These are phyloP conservation scores for Ophiodon elongatus DNA, from an alignment of 2,113 vertebrate genomes.

Conservation along the genomic window DNA sequence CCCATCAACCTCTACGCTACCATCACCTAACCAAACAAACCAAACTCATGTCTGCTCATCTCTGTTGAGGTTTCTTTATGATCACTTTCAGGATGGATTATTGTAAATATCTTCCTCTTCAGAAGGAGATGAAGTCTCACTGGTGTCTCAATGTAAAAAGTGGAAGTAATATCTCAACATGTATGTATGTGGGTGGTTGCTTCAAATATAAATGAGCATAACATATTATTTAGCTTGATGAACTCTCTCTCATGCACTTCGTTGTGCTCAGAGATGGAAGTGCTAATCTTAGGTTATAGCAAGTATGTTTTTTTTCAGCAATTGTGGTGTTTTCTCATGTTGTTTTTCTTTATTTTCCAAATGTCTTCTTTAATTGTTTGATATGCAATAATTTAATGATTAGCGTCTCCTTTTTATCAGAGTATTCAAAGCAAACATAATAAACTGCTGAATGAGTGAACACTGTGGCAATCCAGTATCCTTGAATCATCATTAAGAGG, in stretches of 20 bases:
- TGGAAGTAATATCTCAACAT: neutral
- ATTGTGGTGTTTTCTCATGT: neutral
- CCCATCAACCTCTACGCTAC: slow-evolving; percentile 17
- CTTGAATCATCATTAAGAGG: neutral
- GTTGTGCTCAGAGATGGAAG: neutral
- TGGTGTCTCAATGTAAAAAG: neutral
- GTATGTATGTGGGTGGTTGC: neutral
- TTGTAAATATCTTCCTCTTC: too few species aligned
- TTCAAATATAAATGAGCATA: neutral
- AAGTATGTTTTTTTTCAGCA: neutral
- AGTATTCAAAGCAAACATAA: neutral
- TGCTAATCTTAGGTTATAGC: too few species aligned
- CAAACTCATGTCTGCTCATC: too few species aligned
- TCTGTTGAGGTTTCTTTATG: too few species aligned
- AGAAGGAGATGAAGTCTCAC: neutral
- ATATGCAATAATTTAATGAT: neutral
- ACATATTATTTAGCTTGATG: neutral
- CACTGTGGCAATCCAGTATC: neutral
- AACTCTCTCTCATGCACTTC: neutral
- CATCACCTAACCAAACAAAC: neutral
- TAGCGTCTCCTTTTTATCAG: neutral
- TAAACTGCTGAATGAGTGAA: neutral
- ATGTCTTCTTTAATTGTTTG: neutral
- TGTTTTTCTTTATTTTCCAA: neutral
- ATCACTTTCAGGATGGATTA: too few species aligned